phyloP scores from a whole-genome alignment of 2,113 vertebrate genomes.

The Oostethus manadensis region DNA sequence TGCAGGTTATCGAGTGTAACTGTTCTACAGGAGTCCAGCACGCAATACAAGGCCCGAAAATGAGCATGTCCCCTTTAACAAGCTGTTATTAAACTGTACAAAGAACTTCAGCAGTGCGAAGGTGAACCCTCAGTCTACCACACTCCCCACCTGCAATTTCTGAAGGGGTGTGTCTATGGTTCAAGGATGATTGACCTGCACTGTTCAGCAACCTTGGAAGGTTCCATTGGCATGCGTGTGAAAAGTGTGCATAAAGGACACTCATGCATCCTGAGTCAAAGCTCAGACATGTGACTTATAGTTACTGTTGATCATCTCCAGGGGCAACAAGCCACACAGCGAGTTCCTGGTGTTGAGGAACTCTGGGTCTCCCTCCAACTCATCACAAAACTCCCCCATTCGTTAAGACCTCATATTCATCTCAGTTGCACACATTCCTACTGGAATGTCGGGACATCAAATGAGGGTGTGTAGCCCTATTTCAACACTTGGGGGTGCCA shows the following conservation, averaged over 20 bases:
- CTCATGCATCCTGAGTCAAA: constrained; percentile 15
- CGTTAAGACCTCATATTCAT: not conserved
- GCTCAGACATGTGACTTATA: constrained; percentile 29
- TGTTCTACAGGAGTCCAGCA: no score
- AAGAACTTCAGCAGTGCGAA: no score
- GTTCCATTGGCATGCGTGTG: constrained; percentile 10
- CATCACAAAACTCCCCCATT: not conserved
- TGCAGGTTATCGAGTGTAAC: no score
- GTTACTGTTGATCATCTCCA: constrained; percentile 31
- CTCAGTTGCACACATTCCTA: not conserved
- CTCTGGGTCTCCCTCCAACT: not conserved
- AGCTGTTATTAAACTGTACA: no score
- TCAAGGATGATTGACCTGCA: not conserved
- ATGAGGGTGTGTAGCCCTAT: not conserved
- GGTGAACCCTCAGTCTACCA: no score
- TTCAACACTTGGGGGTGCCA: not conserved
- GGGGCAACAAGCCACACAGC: constrained; percentile 50
- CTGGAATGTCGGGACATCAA: not conserved
- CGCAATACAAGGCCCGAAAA: no score
- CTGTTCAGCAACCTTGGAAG: constrained; percentile 28
- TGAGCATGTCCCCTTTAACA: no score
- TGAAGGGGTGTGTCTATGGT: not conserved
- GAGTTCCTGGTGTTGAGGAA: constrained; percentile 2
- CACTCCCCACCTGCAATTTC: not conserved
- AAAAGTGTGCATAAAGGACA: constrained; percentile 17